Evolutionary conservation across 2,113 vertebrate genomes (phyloP).

Genomic region (Brachypodius melanocephalos): DNA sequence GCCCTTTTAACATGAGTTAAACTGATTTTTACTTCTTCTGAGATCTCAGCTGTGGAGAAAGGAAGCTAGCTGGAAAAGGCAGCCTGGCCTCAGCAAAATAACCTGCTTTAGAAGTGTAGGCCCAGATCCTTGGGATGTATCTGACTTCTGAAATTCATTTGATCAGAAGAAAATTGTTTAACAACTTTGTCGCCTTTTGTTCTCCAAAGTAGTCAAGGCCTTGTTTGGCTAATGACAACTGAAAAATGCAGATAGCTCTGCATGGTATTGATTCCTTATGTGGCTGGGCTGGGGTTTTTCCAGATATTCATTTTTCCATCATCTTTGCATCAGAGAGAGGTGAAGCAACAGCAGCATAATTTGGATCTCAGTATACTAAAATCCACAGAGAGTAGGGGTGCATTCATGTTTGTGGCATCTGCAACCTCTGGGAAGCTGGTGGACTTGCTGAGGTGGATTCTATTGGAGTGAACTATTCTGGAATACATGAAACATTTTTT

Average conservation of each 20-base stretch:
- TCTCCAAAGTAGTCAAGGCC: not conserved
- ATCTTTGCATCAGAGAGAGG: not conserved
- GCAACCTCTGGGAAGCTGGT: not conserved
- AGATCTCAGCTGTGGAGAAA: not conserved
- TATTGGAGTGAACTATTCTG: not conserved
- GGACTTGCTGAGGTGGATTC: not conserved
- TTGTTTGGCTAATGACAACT: not conserved
- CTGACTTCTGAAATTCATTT: not conserved
- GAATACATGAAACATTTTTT: not conserved
- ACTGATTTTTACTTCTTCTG: not conserved
- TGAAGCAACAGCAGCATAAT: not conserved
- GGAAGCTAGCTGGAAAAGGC: not conserved
- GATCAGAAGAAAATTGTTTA: not conserved
- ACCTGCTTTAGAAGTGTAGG: not conserved
- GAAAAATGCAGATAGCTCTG: not conserved
- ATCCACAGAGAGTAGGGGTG: not conserved
- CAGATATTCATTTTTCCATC: not conserved
- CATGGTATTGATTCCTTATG: not conserved
- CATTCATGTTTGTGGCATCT: not conserved
- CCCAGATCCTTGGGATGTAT: not conserved
- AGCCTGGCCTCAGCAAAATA: not conserved
- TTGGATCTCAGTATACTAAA: not conserved
- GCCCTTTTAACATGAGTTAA: not conserved
- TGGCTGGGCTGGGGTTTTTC: accelerated
- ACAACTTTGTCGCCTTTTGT: not conserved